Evolutionary conservation across 2,888 invertebrate genomes (phyloP).

Genomic region (Thymelicus acteon): DNA sequence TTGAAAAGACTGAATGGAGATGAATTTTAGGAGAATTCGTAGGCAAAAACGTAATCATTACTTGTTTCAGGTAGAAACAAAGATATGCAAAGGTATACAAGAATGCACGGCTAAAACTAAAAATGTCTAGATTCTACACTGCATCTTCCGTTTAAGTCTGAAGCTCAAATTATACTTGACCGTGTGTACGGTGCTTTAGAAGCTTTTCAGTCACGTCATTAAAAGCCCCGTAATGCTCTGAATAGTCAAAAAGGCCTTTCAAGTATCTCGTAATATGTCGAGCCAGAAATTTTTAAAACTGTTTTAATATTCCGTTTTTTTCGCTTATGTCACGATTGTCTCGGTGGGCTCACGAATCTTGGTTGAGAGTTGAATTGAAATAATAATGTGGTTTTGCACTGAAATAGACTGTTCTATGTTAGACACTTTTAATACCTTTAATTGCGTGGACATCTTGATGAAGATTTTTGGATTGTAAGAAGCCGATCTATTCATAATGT

Average conservation of each 20-base stretch:
- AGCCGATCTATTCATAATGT: too few species aligned
- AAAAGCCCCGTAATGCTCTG: slow-evolving; percentile 9
- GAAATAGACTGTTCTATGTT: neutral
- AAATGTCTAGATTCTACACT: slow-evolving; percentile 8
- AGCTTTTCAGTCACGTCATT: slow-evolving; percentile 2
- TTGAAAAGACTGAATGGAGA: too few species aligned
- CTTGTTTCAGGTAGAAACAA: neutral
- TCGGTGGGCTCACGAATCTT: neutral
- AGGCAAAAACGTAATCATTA: neutral
- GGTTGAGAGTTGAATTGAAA: neutral
- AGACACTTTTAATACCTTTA: neutral
- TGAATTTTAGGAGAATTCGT: neutral
- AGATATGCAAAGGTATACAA: neutral
- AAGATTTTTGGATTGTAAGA: too few species aligned
- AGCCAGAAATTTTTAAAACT: slow-evolving; percentile 6
- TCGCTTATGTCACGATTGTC: neutral
- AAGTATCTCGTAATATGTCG: slow-evolving; percentile 8
- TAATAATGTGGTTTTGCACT: neutral
- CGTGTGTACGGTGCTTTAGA: slow-evolving; percentile 5
- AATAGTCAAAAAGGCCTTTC: slow-evolving; percentile 13
- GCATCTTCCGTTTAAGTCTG: slow-evolving; percentile 1
- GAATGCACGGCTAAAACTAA: neutral
- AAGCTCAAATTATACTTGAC: slow-evolving; percentile 9
- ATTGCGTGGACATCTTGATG: too few species aligned
- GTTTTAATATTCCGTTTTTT: slow-evolving; percentile 8